Conservation (phyloP, 2,113 vertebrate species). For the Jacana jacana region DNA sequence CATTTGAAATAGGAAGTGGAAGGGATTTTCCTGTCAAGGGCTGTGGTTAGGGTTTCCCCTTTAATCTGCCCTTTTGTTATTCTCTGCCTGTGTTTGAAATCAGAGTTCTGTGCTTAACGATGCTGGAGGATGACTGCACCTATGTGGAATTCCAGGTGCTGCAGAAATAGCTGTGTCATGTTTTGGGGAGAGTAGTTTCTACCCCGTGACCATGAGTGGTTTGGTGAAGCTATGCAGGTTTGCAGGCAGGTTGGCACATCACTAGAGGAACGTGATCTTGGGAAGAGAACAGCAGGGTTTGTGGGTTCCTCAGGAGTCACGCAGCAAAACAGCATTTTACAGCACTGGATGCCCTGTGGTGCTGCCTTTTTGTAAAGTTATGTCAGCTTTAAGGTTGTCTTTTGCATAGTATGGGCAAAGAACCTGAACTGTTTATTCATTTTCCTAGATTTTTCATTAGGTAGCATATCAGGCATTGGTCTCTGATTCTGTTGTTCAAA, state of each 20-base stretch:
- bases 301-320: not conserved
- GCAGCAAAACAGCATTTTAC: not conserved
- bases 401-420: not conserved
- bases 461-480: not conserved
- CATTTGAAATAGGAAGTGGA: not conserved
- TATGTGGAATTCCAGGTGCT: not conserved
- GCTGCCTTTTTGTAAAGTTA: no score
- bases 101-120: not conserved
- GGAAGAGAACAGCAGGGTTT: not conserved
- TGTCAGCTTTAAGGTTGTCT: not conserved
- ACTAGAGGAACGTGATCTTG: not conserved
- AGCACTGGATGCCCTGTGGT: not conserved
- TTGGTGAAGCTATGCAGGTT: not conserved
- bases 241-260: no score
- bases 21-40: not conserved
- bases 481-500: not conserved
- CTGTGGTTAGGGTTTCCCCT: not conserved
- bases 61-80: not conserved
- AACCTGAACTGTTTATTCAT: not conserved
- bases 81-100: not conserved
- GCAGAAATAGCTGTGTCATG: not conserved
- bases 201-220: not conserved
- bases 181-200: not conserved
- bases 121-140: not conserved
- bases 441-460: not conserved